phyloP scores from a whole-genome alignment of 2,888 invertebrate genomes.

The Dascillus cervinus region DNA sequence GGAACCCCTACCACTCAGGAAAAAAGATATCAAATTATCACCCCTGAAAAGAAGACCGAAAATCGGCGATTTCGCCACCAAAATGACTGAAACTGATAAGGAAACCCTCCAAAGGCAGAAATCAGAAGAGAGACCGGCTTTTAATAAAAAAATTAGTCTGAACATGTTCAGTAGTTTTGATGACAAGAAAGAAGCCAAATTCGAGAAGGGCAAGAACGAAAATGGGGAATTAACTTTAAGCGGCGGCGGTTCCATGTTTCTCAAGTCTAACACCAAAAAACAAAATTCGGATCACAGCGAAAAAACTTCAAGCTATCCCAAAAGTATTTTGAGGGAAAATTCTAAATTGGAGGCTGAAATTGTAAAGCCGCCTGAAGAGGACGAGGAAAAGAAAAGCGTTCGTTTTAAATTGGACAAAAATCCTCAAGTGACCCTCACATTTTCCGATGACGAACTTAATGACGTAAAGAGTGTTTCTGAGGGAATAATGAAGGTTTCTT shows the following conservation, averaged over 20 bases:
- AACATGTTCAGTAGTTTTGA: slow-evolving; percentile 36
- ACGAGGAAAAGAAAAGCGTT: slow-evolving; percentile 72
- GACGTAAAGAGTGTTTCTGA: slow-evolving; percentile 29
- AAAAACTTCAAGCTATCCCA: slow-evolving; percentile 36
- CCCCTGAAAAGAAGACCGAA: slow-evolving; percentile 32
- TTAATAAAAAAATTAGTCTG: slow-evolving; percentile 28
- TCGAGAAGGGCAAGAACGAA: slow-evolving; percentile 2
- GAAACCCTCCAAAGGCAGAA: slow-evolving; percentile 36
- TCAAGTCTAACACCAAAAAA: slow-evolving; percentile 47
- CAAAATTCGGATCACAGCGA: slow-evolving; percentile 15
- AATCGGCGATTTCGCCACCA: slow-evolving; percentile 10
- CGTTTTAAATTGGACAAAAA: slow-evolving; percentile 53
- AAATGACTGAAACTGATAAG: slow-evolving; percentile 24
- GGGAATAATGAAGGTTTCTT: slow-evolving; percentile 20
- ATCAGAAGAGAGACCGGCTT: slow-evolving; percentile 33
- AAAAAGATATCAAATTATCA: slow-evolving; percentile 45
- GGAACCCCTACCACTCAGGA: slow-evolving; percentile 26
- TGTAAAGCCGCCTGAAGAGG: slow-evolving; percentile 41
- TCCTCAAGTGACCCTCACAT: slow-evolving; percentile 40
- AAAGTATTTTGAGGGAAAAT: slow-evolving; percentile 52
- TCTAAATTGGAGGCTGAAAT: slow-evolving; percentile 34
- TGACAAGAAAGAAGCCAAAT: slow-evolving; percentile 23
- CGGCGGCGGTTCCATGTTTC: slow-evolving; percentile 57
- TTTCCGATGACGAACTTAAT: slow-evolving; percentile 36
- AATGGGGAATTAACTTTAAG: slow-evolving; percentile 36